Percentiles rank a stretch among this genome's conserved stretches.
phyloP scores from a whole-genome alignment of 1,140 invertebrate genomes.

The Cyclargus thomasi region DNA sequence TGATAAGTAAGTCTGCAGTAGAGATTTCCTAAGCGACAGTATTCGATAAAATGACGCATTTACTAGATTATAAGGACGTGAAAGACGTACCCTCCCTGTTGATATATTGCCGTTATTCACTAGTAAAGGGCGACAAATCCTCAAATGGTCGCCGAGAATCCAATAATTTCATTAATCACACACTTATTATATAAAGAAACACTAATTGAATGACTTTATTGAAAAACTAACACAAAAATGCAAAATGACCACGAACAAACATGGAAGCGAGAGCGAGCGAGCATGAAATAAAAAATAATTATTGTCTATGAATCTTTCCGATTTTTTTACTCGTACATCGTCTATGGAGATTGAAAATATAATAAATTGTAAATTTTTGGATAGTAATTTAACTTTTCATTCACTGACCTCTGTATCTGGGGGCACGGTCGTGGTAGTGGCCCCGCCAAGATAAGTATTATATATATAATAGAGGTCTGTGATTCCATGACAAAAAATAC shows the following conservation, averaged over 20 bases:
- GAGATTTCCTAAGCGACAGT: conserved; percentile 46
- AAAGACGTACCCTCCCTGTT: conserved; percentile 73
- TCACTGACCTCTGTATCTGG: too few relatives aligned
- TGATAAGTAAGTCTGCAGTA: conserved; percentile 32
- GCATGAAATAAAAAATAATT: conserved; percentile 39
- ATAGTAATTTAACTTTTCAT: too few relatives aligned
- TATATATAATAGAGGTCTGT: too few relatives aligned
- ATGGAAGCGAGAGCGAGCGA: conserved; percentile 70
- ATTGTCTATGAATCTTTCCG: conserved; percentile 44
- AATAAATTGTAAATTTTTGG: too few relatives aligned
- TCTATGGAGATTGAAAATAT: too few relatives aligned
- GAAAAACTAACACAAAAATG: conserved; percentile 68
- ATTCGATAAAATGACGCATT: conserved; percentile 73
- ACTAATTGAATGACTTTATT: conserved; percentile 63
- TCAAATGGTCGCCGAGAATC: conserved; percentile 63
- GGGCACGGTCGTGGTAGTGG: too few relatives aligned
- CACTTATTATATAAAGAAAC: conserved; percentile 51
- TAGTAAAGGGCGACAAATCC: conserved; percentile 65
- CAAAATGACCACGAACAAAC: conserved; percentile 74
- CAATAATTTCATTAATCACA: conserved; percentile 72
- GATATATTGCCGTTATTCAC: conserved; percentile 61
- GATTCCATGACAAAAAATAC: too few relatives aligned
- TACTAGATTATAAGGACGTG: conserved; percentile 66
- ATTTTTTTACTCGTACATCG: too few relatives aligned
- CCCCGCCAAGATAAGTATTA: too few relatives aligned